Conservation (phyloP, 2,797 vertebrate genomes). For the Coranthus polyacanthus region DNA sequence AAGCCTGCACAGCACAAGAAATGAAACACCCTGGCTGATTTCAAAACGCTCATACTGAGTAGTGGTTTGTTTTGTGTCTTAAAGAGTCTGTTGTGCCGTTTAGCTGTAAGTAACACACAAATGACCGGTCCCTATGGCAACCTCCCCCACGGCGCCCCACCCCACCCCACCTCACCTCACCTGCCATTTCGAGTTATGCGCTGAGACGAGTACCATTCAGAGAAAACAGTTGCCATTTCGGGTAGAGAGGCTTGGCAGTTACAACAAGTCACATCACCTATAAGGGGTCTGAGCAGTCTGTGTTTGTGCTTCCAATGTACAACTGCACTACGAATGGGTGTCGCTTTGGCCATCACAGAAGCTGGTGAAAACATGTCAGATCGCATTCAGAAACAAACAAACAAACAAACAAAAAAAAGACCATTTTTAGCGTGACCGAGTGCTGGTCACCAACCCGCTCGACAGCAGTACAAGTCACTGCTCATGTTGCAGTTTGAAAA, state of each 20-base stretch:
- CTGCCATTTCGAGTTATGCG: no score
- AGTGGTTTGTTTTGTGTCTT: slow-evolving; percentile 27
- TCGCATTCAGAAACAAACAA: no score
- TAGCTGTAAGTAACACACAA: slow-evolving; percentile 52
- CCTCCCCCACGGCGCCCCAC: no score
- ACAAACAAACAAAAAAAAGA: no score
- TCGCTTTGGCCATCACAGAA: slow-evolving; percentile 57
- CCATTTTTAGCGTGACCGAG: no score
- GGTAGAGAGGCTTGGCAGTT: slow-evolving; percentile 23
- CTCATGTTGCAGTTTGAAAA: slow-evolving; percentile 38
- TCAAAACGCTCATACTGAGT: slow-evolving; percentile 48
- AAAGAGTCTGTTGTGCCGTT: slow-evolving; percentile 44
- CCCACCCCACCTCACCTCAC: no score
- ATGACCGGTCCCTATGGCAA: slow-evolving; percentile 66
- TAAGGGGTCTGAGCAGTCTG: no score
- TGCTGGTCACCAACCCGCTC: no score
- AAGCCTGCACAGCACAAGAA: slow-evolving; percentile 34
- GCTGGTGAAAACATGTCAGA: slow-evolving; percentile 49
- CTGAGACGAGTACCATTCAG: slow-evolving; percentile 50
- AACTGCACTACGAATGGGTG: slow-evolving; percentile 23
- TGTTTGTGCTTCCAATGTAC: slow-evolving; percentile 32
- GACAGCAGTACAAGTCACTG: slow-evolving; percentile 25
- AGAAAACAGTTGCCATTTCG: slow-evolving; percentile 36
- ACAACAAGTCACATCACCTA: no score
- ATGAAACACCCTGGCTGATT: slow-evolving; percentile 36